These are phyloP conservation scores for Procambarus virginalis DNA, from an alignment of 1,140 invertebrate species.

Conservation along the genomic window DNA sequence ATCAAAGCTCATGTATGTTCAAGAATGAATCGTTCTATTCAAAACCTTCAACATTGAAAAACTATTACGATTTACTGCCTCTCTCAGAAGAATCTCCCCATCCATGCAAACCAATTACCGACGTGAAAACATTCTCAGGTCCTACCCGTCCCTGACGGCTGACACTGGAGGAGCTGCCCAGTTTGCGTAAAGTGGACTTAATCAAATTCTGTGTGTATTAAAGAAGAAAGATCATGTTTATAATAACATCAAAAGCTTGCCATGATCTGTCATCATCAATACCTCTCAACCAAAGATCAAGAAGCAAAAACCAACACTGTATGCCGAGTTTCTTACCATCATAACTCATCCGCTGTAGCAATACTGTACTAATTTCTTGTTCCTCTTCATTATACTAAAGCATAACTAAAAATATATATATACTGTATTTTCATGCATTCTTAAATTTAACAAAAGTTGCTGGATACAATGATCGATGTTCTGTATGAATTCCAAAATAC, in stretches of 20 bases:
- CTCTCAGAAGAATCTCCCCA: conserved; percentile 4
- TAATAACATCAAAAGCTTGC: neutral
- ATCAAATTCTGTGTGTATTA: conserved; percentile 12
- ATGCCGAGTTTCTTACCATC: too few relatives aligned
- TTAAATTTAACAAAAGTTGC: too few relatives aligned
- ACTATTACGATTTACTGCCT: neutral
- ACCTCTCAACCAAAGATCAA: conserved; percentile 1
- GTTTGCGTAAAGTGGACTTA: conserved; percentile 12
- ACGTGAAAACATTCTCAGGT: neutral
- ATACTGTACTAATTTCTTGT: too few relatives aligned
- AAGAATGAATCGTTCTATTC: neutral
- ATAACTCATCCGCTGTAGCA: too few relatives aligned
- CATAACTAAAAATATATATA: too few relatives aligned
- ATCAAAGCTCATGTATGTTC: conserved; percentile 6
- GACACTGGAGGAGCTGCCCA: conserved; percentile 1
- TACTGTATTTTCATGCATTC: too few relatives aligned
- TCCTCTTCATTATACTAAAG: too few relatives aligned
- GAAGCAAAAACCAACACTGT: neutral
- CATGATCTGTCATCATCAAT: conserved; percentile 15
- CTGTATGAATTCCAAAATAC: too few relatives aligned
- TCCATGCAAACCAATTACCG: conserved; percentile 9
- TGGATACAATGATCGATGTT: too few relatives aligned
- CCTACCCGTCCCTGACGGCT: neutral
- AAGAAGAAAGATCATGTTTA: neutral
- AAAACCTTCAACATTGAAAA: conserved; percentile 1